phyloP scores from a whole-genome alignment of 2,888 invertebrate genomes.

The Epinotia brunnichana region DNA sequence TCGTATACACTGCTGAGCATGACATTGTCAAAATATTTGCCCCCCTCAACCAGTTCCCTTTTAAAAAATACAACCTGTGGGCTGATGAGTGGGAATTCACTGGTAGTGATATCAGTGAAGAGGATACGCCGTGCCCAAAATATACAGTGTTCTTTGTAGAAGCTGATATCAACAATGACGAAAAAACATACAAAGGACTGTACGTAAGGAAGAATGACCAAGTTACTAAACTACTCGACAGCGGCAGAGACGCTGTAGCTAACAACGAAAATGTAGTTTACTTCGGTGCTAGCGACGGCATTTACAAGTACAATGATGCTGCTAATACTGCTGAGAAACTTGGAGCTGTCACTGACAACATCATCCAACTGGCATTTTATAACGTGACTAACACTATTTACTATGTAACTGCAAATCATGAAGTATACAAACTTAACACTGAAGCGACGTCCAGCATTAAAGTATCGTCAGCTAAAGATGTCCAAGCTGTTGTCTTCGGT shows the following conservation, averaged over 20 bases:
- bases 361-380: constrained; percentile 22
- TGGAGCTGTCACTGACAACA: constrained; percentile 26
- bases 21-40: constrained; percentile 37
- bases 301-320: constrained; percentile 28
- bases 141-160: constrained; percentile 28
- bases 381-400: constrained; percentile 29
- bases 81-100: not conserved
- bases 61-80: constrained; percentile 1
- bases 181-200: constrained; percentile 16
- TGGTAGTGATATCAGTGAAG: not conserved
- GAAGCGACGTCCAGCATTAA: constrained; percentile 18
- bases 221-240: constrained; percentile 27
- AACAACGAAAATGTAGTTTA: constrained; percentile 21
- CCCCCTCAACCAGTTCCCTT: constrained; percentile 25
- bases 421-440: constrained; percentile 22
- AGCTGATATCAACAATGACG: constrained; percentile 19
- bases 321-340: constrained; percentile 25
- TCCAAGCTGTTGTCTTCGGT: constrained; percentile 19
- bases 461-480: constrained; percentile 7
- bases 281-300: constrained; percentile 28
- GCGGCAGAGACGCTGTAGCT: constrained; percentile 29
- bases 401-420: constrained; percentile 27
- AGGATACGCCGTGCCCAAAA: not conserved
- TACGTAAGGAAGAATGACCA: constrained; percentile 6
- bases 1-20: constrained; percentile 27